Base-by-base conservation (phyloP, 1,140 invertebrate species). In the Himalopsyche phryganea region DNA sequence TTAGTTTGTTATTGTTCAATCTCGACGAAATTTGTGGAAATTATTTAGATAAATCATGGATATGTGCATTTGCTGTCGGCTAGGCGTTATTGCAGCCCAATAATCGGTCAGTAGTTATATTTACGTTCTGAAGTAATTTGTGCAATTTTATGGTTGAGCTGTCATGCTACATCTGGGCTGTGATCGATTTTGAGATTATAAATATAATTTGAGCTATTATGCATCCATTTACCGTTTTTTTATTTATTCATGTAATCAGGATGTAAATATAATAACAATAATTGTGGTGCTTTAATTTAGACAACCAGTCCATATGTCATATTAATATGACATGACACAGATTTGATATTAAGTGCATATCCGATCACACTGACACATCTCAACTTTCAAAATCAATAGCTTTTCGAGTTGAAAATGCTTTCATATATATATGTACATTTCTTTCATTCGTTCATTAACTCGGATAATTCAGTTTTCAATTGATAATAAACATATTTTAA, bases 1-100 rank as follows among this genome's bases (percentile, higher is more conserved):
- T 51, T 52, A 35, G 42, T 51, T 58, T 51, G 56, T 58, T 58
- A 52, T 58, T 47, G 49, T 58, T 48, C 46, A 51, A 33, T 35
- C 19, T 20, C 46, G 51, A 42, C 45, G 51, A 52, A 58, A 58
- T 48, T 6, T 9, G 13, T 19, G 10, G 11, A 47, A 51, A 38
- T 47, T 50, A 50, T 17, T 20, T 50, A 52, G 28, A 18, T 11
- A 52, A 42, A 50, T 44, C 47, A 57, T 57, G 54, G 54, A 49
- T 49, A 18, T 57, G 54, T 50, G 46, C 54, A 18, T 35, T 57
- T 44, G 47, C 46, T n/a, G 54, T 57, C 41, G 54, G 54, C 13
- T 57, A 36, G 49, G 18, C 19, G 28, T 13, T 46, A 13, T 28
- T 46, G 6, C 48, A 19, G 51, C 33, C 23, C 46, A 36, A 23